Evolutionary conservation across 1,140 invertebrate species (phyloP).

Genomic region (Brachionus koreanus): DNA sequence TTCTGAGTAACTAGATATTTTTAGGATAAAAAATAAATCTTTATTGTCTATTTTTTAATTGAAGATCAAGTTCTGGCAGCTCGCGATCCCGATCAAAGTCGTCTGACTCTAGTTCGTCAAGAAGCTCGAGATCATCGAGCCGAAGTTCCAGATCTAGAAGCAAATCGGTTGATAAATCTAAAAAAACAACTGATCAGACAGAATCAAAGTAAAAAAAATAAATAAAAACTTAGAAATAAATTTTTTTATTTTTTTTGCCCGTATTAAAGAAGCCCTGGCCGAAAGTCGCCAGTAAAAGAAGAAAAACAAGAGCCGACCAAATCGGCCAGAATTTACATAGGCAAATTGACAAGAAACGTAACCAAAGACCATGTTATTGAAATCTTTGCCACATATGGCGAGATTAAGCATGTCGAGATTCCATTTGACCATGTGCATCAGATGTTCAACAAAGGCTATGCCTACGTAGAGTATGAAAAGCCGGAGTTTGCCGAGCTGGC

Average conservation of each 20-base stretch:
- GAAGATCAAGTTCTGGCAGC: not conserved
- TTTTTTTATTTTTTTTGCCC: not conserved
- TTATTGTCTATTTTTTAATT: not conserved
- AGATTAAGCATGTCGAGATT: conserved; percentile 82
- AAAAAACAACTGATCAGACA: not conserved
- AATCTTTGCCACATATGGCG: conserved; percentile 88
- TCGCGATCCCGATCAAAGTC: not conserved
- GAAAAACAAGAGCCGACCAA: conserved; percentile 36
- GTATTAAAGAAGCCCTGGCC: not conserved
- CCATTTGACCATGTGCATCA: conserved; percentile 78
- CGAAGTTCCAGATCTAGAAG: not conserved
- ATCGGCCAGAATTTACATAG: conserved; percentile 71
- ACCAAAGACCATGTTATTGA: conserved; percentile 83
- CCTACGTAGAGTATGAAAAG: conserved; percentile 88
- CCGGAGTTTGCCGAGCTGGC: conserved; percentile 93
- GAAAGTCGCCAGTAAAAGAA: not conserved
- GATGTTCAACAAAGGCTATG: conserved; percentile 79
- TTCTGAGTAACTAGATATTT: not conserved
- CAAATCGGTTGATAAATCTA: not conserved
- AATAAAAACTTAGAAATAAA: not conserved
- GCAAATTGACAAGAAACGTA: conserved; percentile 82
- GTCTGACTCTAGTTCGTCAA: not conserved
- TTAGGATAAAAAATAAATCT: not conserved
- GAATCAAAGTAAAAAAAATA: not conserved
- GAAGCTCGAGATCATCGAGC: not conserved